phyloP scores from a whole-genome alignment of 2,888 invertebrate species.

The Siphonodentalium dalli region DNA sequence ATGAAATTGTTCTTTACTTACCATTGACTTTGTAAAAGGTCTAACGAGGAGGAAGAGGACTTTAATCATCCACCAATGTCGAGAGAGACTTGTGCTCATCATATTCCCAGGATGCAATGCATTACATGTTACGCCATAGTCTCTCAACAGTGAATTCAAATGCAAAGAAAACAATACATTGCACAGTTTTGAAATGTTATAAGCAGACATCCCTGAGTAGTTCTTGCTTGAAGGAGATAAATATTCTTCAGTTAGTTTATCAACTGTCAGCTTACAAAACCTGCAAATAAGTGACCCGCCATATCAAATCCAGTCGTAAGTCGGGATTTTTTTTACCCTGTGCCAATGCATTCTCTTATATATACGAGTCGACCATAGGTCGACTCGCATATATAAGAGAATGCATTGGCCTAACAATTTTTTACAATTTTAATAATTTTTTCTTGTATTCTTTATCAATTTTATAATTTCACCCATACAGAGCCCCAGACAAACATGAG shows the following conservation, averaged over 20 bases:
- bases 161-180: slow-evolving; percentile 85
- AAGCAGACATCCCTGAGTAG: slow-evolving; percentile 86
- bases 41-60: slow-evolving; percentile 81
- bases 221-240: slow-evolving; percentile 75
- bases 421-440: too few species aligned
- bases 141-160: slow-evolving; percentile 68
- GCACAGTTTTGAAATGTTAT: slow-evolving; percentile 86
- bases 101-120: slow-evolving; percentile 72
- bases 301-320: too few species aligned
- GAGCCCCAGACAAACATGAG: too few species aligned
- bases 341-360: too few species aligned
- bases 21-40: slow-evolving; percentile 94
- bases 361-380: too few species aligned
- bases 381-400: too few species aligned
- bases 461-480: too few species aligned
- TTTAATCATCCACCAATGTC: slow-evolving; percentile 86
- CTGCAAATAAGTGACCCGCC: slow-evolving; percentile 44
- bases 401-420: too few species aligned
- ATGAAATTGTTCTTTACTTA: too few species aligned
- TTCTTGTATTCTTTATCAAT: too few species aligned
- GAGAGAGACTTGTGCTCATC: slow-evolving; percentile 78
- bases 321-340: too few species aligned
- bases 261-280: slow-evolving; percentile 52
- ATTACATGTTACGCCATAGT: slow-evolving; percentile 44
- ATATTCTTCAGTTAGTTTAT: slow-evolving; percentile 63